phyloP scores from a whole-genome alignment of 2,888 invertebrate genomes.

The Brenthis hecate region DNA sequence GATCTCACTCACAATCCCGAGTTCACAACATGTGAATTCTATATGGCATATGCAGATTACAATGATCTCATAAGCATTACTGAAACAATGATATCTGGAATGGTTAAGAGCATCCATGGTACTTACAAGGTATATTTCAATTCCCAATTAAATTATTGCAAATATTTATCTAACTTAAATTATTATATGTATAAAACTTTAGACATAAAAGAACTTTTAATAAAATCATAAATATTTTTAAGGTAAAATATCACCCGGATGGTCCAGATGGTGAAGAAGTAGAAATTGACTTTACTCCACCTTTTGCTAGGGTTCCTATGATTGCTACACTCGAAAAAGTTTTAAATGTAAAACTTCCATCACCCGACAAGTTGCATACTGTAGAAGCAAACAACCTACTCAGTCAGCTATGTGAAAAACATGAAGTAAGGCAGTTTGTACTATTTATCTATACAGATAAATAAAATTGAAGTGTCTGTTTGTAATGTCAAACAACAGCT shows the following conservation, averaged over 20 bases:
- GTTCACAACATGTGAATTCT: slow-evolving; percentile 99
- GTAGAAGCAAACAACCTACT: slow-evolving; percentile 89
- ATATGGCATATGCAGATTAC: slow-evolving; percentile 99
- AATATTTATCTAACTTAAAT: no score
- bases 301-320: slow-evolving; percentile 96
- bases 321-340: slow-evolving; percentile 93
- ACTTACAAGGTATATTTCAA: slow-evolving; percentile 87
- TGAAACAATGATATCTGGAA: slow-evolving; percentile 94
- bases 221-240: slow-evolving; percentile 32
- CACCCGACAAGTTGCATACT: slow-evolving; percentile 85
- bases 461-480: no score
- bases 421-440: slow-evolving; percentile 63
- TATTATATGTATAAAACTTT: no score
- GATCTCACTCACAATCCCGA: slow-evolving; percentile 99
- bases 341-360: slow-evolving; percentile 88
- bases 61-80: slow-evolving; percentile 96
- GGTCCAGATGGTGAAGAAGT: slow-evolving; percentile 91
- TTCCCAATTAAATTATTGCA: background rate
- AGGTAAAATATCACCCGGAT: slow-evolving; percentile 93
- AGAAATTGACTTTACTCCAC: slow-evolving; percentile 98
- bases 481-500: no score
- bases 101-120: slow-evolving; percentile 96
- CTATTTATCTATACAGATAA: no score
- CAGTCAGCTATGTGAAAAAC: slow-evolving; percentile 90
- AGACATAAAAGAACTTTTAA: no score